phyloP scores from a whole-genome alignment of 2,113 vertebrate species.

The Stegastes partitus region DNA sequence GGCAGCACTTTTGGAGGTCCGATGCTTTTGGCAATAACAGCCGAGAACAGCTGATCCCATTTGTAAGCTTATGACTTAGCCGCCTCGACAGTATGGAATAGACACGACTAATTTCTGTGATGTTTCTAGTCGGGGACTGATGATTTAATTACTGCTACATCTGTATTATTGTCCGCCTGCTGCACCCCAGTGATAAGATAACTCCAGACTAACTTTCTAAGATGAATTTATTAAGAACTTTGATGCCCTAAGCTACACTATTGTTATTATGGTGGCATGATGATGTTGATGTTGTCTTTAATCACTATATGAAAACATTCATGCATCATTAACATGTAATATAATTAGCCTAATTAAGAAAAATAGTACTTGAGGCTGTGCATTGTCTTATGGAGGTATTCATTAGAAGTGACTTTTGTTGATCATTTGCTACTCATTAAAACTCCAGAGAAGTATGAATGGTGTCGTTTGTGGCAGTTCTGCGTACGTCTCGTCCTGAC shows the following conservation, averaged over 20 bases:
- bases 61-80: slow-evolving; percentile 56
- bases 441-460: neutral
- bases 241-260: slow-evolving; percentile 12
- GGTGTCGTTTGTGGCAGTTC: neutral
- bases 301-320: slow-evolving; percentile 28
- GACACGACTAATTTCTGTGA: slow-evolving; percentile 48
- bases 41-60: slow-evolving; percentile 64
- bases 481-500: neutral
- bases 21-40: slow-evolving; percentile 44
- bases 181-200: slow-evolving; percentile 31
- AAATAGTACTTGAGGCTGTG: slow-evolving; percentile 23
- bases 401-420: slow-evolving; percentile 14
- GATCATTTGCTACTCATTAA: slow-evolving; percentile 18
- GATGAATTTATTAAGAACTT: slow-evolving; percentile 33
- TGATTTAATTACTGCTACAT: slow-evolving; percentile 58
- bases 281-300: slow-evolving; percentile 31
- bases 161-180: slow-evolving; percentile 40
- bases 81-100: slow-evolving; percentile 45
- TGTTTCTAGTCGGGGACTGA: slow-evolving; percentile 41
- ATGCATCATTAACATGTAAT: slow-evolving; percentile 41
- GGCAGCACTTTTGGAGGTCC: slow-evolving; percentile 45
- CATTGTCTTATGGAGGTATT: slow-evolving; percentile 3
- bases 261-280: slow-evolving; percentile 25
- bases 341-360: slow-evolving; percentile 42
- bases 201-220: slow-evolving; percentile 28